Percentiles rank a stretch among this genome's conserved stretches.
These are phyloP conservation scores for Astyanax mexicanus DNA, from an alignment of 2,797 vertebrate genomes.

Conservation along the genomic window DNA sequence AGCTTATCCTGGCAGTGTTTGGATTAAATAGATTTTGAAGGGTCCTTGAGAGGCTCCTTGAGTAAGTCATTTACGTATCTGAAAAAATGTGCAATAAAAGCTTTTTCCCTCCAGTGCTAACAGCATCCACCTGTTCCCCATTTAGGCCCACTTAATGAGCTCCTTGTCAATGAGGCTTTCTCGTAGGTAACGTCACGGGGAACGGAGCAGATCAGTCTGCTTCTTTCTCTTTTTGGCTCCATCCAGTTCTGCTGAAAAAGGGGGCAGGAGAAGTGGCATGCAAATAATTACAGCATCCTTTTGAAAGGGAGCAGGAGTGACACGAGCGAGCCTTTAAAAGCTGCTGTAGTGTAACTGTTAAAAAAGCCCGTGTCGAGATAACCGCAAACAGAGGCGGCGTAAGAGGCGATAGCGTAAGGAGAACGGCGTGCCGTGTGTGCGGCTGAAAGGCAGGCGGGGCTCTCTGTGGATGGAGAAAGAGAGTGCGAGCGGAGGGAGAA, in stretches of 20 bases:
- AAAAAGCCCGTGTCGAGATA: conserved; percentile 58
- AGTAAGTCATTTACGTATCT: conserved; percentile 5
- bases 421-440: conserved; percentile 65
- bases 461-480: conserved; percentile 56
- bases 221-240: neutral
- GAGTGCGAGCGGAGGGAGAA: conserved; percentile 12
- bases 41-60: conserved; percentile 22
- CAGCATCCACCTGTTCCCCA: conserved; percentile 22
- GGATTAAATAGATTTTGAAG: conserved; percentile 4
- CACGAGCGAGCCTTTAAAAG: conserved; percentile 16
- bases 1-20: conserved; percentile 3
- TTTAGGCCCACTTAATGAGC: neutral
- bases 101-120: neutral
- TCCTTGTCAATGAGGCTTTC: neutral
- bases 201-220: neutral
- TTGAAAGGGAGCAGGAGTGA: neutral
- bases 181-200: neutral
- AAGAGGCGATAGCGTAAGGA: conserved; percentile 60
- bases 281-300: conserved; percentile 4
- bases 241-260: neutral
- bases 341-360: conserved; percentile 44
- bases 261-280: neutral
- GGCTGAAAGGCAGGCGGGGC: conserved; percentile 63
- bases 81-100: neutral
- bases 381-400: conserved; percentile 57